Base-by-base conservation (phyloP, 2,888 invertebrate genomes). In the Nasonia oneida region DNA sequence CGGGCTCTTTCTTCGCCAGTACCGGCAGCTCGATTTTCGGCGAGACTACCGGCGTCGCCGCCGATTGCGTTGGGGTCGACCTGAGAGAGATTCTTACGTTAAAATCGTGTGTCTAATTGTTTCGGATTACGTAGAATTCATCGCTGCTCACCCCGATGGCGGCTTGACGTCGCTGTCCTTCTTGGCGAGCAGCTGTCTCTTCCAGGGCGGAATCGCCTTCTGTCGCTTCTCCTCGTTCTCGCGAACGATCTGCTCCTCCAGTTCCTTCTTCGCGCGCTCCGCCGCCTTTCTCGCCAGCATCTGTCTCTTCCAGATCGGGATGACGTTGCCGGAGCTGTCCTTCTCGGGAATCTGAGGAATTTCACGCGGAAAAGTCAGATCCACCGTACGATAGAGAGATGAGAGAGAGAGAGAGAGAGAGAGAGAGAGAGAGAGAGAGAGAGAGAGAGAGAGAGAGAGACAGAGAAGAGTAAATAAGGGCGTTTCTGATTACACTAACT, bases 221-320 rank as follows among this genome's bases (percentile, higher is more conserved):
- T 98, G 95, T 88, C 98, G 94, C 90, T 97, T 96, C 90, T 97
- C 96, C 93, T 98, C 98, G 0, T 97, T 97, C 91, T 98, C 97
- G 87, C 96, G 95, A 5, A 96, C 96, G 90, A 98, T 94, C 91
- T 97, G 96, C 92, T 97, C 97, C 93, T 98, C 98, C 89, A 98
- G 94, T 91, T 99, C 98, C 91, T 97, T 97, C 89, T 97, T 96
- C 14, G 98, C 98, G 89, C 97, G 97, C 93, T 99, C 98, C 0
- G 99, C 98, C 0, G 98, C 97, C 93, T 98, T 97, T 91, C 98
- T 96, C 2, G 99, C 99, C 93, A 98, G 93, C 97, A 99, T 98
- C 94, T 98, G 98, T 15, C 98, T 94, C 93, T 98, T 98, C 99
- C 99, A 99, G 39, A 97, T 97, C 18, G 99, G 99, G 90, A 99